phyloP scores from a whole-genome alignment of 2,888 invertebrate species.

The Polia nebulosa region DNA sequence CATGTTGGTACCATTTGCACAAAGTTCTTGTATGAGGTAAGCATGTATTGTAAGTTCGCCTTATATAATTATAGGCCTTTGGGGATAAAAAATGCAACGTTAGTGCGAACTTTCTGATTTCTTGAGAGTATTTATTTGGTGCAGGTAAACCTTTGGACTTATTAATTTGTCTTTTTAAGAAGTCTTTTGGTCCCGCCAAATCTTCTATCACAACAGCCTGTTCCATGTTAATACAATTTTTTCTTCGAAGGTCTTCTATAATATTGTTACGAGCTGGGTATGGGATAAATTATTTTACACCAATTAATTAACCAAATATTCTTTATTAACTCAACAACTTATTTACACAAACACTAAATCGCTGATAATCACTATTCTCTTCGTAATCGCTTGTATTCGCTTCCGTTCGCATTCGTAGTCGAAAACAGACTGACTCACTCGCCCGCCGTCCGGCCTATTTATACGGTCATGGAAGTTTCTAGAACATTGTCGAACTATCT shows the following conservation, averaged over 20 bases:
- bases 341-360: no score
- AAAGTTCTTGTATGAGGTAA: constrained; percentile 24
- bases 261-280: no score
- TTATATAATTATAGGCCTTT: constrained; percentile 15
- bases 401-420: no score
- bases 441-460: no score
- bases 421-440: no score
- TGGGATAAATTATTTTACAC: no score
- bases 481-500: no score
- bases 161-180: background rate
- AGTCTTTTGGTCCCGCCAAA: background rate
- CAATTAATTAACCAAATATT: no score
- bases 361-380: no score
- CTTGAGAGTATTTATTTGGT: background rate
- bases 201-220: constrained; percentile 1
- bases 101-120: constrained; percentile 15
- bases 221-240: background rate
- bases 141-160: background rate
- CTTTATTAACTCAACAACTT: no score
- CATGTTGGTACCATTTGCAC: constrained; percentile 25
- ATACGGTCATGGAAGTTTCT: no score
- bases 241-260: background rate
- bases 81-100: constrained; percentile 7
- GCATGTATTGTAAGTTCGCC: constrained; percentile 11
- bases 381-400: no score